Evolutionary conservation across 2,113 vertebrate genomes (phyloP).

Genomic region (Diadophis punctatus): DNA sequence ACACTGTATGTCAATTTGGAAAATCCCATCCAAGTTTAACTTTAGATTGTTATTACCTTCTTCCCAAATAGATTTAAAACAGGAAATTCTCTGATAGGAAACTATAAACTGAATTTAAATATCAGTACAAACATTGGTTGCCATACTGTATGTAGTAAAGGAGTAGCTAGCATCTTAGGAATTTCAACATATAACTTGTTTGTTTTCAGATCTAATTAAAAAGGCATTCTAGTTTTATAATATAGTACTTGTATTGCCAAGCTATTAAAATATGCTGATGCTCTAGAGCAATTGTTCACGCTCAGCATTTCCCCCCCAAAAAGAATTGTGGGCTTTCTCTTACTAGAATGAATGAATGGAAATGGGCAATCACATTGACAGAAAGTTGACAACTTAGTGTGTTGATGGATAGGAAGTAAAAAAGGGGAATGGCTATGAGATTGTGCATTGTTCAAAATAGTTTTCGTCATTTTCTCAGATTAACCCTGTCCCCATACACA

Average conservation of each 20-base stretch:
- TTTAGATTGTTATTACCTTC: neutral
- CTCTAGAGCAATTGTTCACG: neutral
- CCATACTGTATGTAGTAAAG: neutral
- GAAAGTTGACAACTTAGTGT: conserved; percentile 30
- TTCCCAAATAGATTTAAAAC: neutral
- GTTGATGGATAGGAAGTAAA: conserved; percentile 40
- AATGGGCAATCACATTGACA: conserved; percentile 25
- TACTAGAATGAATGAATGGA: conserved; percentile 10
- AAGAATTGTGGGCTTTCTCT: neutral
- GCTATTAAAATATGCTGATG: conserved; percentile 26
- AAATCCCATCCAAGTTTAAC: neutral
- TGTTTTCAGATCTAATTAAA: conserved; percentile 29
- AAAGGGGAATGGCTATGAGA: conserved; percentile 29
- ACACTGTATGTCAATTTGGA: neutral
- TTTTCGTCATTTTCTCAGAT: conserved; percentile 17
- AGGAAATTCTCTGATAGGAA: neutral
- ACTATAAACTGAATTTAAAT: conserved; percentile 2
- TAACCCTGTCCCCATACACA: neutral
- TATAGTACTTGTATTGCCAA: neutral
- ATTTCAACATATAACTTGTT: neutral
- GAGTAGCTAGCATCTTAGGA: neutral
- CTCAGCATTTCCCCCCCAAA: neutral
- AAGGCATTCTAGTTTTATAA: neutral
- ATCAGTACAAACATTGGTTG: neutral
- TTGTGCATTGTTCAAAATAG: conserved; percentile 8